Base-by-base conservation (phyloP, 2,888 invertebrate species). In the Drosophila parthenogenetica region DNA sequence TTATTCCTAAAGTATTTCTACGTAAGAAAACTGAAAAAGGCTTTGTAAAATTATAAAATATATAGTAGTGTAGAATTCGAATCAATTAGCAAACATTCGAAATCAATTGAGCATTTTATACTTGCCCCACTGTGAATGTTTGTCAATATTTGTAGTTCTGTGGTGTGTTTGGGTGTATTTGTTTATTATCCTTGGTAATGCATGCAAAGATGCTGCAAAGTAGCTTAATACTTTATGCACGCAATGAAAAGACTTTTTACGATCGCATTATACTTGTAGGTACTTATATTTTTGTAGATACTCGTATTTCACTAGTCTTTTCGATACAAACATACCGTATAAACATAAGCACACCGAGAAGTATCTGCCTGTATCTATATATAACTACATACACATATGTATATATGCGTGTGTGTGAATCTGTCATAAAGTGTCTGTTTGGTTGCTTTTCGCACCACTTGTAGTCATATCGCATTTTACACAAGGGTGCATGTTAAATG, bases 211-310 rank as follows among this genome's bases (percentile, higher is more conserved):
- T 81, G 86, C 84, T 89, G 89, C 88, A 89, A 90, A 89, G 89
- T 90, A 90, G 89, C 89, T 89, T 89, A 89, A 89, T 88, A 89
- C 90, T 90, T 89, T 89, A 89, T 88, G 89, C 76, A 80, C 70
- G 90, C 89, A 84, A 82, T 90, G 90, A 89, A 89, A 86, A 87
- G 89, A 79, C 90, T 89, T 89, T 89, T 89, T 89, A 89, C 83
- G 90, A 89, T 90, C 87, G 85, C 87, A 90, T 90, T 90, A 89
- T 89, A 82, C 89, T 90, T 86, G 83, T 86, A 75, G 64, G 77
- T 82, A 75, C 83, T 84, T 84, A 88, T 79, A 88, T 88, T 82
- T 80, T 71, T 73, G 75, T 64, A 79, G 77, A 72, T 73, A 35
- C 35, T 35, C 35, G 35, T 13, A 73, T 69, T 71, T 63, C 71